A percentile compares a stretch with the other conserved stretches of the same genome.
Evolutionary conservation across 35 echinoderm and acorn worm species (phyloP).

Genomic region (Lytechinus pictus): DNA sequence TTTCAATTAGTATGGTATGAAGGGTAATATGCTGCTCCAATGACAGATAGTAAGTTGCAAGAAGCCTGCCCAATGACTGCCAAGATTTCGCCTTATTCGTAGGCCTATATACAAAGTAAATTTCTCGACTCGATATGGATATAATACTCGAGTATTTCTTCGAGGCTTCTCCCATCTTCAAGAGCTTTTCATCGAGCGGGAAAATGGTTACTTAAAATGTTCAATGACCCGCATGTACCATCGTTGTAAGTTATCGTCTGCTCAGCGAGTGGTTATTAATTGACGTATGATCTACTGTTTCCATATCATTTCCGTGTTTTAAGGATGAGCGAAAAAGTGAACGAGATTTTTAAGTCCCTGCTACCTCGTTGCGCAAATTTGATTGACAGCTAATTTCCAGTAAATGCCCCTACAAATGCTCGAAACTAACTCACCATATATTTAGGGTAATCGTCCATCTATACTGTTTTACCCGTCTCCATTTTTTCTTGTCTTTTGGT

Average conservation of each 20-base stretch:
- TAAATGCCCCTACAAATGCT: neutral
- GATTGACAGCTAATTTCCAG: slow-evolving; percentile 17
- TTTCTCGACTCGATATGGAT: no score
- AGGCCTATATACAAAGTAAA: no score
- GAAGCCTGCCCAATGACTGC: no score
- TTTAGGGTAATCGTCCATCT: neutral
- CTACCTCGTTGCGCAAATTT: neutral
- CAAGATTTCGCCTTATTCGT: no score
- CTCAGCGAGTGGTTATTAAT: neutral
- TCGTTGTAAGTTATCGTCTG: neutral
- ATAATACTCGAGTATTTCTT: no score
- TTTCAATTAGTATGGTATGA: no score
- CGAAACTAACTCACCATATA: neutral
- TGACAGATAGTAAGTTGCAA: no score
- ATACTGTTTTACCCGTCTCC: neutral
- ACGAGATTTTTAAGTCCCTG: neutral
- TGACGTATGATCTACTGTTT: neutral
- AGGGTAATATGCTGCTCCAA: no score
- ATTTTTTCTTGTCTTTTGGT: no score
- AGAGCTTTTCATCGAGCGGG: neutral
- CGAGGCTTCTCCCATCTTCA: no score
- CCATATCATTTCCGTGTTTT: slow-evolving; percentile 1
- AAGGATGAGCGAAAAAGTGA: neutral
- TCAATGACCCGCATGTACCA: neutral
- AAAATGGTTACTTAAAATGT: neutral